Conservation (phyloP, 1,140 invertebrate genomes). For the Lepidotrigona ventralis region DNA sequence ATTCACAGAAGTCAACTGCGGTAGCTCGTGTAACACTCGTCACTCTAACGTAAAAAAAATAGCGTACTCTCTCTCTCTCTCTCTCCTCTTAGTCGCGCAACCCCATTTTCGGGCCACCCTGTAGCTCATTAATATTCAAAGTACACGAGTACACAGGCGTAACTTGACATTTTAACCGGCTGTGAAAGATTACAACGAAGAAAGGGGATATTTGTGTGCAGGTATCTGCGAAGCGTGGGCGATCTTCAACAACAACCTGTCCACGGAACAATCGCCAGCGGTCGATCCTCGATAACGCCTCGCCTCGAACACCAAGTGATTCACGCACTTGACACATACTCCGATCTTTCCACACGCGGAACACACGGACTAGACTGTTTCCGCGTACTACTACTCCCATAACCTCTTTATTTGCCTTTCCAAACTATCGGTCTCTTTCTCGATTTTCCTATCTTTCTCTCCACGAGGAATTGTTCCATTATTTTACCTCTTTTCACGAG, state of each 20-base stretch:
- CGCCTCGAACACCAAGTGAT: conserved; percentile 42
- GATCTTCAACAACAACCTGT: conserved; percentile 63
- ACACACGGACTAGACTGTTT: neutral
- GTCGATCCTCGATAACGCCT: conserved; percentile 64
- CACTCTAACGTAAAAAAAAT: neutral
- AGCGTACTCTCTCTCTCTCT: neutral
- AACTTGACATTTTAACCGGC: conserved; percentile 61
- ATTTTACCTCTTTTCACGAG: too few relatives aligned
- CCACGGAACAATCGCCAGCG: conserved; percentile 63
- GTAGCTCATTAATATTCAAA: conserved; percentile 63
- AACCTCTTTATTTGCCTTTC: too few relatives aligned
- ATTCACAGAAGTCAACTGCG: neutral
- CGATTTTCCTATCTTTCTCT: too few relatives aligned
- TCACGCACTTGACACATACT: conserved; percentile 54
- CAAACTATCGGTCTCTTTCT: neutral
- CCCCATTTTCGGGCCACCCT: conserved; percentile 56
- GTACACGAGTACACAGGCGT: conserved; percentile 34
- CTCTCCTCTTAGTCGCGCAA: conserved; percentile 2
- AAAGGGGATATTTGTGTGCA: conserved; percentile 22
- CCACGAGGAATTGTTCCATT: neutral
- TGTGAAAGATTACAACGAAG: conserved; percentile 48
- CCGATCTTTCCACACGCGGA: neutral
- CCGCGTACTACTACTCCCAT: neutral
- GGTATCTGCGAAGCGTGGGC: conserved; percentile 53
- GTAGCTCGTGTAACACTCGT: neutral